phyloP scores from a whole-genome alignment of 2,113 vertebrate species.

The Podarcis cretensis region DNA sequence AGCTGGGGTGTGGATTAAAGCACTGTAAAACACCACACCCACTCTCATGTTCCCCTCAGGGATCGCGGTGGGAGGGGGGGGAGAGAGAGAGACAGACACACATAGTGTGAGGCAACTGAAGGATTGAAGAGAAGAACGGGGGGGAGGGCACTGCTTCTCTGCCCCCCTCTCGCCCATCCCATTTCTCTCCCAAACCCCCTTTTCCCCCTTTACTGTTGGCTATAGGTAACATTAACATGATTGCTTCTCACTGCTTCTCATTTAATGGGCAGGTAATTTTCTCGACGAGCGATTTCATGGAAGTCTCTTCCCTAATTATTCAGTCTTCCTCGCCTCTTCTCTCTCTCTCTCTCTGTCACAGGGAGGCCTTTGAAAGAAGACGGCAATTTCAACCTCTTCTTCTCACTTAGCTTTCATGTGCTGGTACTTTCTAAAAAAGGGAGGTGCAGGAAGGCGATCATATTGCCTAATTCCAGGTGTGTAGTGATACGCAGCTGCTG shows the following conservation, averaged over 20 bases:
- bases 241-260: slow-evolving; percentile 45
- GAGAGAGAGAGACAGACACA: neutral
- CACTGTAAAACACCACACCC: slow-evolving; percentile 63
- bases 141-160: neutral
- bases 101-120: neutral
- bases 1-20: slow-evolving; percentile 60
- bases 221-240: slow-evolving; percentile 56
- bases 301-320: slow-evolving; percentile 61
- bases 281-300: slow-evolving; percentile 71
- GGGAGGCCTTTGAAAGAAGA: slow-evolving; percentile 10
- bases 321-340: slow-evolving; percentile 40
- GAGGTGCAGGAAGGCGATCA: neutral
- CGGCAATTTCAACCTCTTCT: neutral
- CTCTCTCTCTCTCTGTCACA: slow-evolving; percentile 8
- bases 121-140: neutral
- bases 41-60: slow-evolving; percentile 29
- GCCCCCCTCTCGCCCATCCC: neutral
- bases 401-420: slow-evolving; percentile 8
- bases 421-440: neutral
- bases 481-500: neutral
- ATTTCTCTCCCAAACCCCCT: too few species aligned
- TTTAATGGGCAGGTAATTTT: slow-evolving; percentile 76
- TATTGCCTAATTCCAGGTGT: neutral
- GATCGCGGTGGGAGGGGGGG: neutral
- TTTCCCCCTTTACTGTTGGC: slow-evolving; percentile 25